Conservation (phyloP, 2,888 invertebrate genomes). For the Saturnia japonica region DNA sequence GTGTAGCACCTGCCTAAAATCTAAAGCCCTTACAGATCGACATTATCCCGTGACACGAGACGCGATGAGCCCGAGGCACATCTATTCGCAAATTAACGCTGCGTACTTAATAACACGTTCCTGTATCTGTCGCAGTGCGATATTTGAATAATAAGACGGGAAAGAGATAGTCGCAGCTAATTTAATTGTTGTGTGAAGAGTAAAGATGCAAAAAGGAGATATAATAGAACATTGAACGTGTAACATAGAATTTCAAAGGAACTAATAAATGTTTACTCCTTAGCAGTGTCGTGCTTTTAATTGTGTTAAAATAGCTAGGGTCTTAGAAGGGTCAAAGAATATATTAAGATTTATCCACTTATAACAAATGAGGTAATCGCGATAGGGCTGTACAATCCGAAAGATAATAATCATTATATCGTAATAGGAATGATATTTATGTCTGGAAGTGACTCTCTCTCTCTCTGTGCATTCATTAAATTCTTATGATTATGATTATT, state of each 20-base stretch:
- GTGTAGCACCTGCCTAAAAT: not conserved
- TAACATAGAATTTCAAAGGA: not conserved
- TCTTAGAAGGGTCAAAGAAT: too few relatives aligned
- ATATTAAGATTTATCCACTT: too few relatives aligned
- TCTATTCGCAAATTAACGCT: constrained; percentile 10
- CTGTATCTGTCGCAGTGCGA: constrained; percentile 13
- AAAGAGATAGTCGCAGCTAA: constrained; percentile 9
- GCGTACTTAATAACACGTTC: constrained; percentile 12
- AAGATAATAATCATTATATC: too few relatives aligned
- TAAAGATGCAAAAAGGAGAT: not conserved
- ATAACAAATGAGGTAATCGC: too few relatives aligned
- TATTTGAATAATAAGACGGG: constrained; percentile 5
- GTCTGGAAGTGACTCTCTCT: too few relatives aligned
- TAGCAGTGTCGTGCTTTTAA: too few relatives aligned
- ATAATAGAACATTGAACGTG: not conserved
- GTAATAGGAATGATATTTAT: too few relatives aligned
- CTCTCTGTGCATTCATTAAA: too few relatives aligned
- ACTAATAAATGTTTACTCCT: too few relatives aligned
- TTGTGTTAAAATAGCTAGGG: too few relatives aligned
- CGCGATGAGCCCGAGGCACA: constrained; percentile 12
- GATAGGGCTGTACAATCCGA: too few relatives aligned
- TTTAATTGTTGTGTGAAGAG: constrained; percentile 12
- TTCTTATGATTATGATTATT: too few relatives aligned
- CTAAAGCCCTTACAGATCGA: constrained; percentile 9
- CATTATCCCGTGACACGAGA: constrained; percentile 12